phyloP scores from a whole-genome alignment of 2,797 vertebrate genomes.

The Australoheros facetus region DNA sequence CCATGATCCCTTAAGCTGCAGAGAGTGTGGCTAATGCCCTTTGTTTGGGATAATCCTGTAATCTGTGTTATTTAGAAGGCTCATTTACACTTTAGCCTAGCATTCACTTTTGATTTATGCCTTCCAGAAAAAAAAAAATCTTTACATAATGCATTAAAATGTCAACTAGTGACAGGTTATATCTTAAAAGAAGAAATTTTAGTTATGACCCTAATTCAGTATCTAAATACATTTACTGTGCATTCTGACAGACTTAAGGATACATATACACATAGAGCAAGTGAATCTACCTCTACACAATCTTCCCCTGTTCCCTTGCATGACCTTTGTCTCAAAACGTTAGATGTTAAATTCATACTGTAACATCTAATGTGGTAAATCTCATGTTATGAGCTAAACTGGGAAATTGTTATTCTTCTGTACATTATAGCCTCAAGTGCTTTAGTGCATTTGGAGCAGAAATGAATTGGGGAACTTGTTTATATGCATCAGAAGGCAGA shows the following conservation, averaged over 20 bases:
- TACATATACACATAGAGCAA: not conserved
- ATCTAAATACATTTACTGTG: not conserved
- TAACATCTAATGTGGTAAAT: conserved; percentile 26
- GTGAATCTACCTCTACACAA: not conserved
- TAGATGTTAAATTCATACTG: conserved; percentile 14
- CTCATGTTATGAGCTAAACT: conserved; percentile 15
- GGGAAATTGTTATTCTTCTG: conserved; percentile 10
- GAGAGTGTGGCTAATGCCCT: conserved; percentile 83
- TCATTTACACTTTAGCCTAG: conserved; percentile 77
- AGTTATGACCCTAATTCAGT: not conserved
- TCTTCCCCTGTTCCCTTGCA: no score
- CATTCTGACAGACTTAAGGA: not conserved
- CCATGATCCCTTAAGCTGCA: conserved; percentile 82
- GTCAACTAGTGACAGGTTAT: conserved; percentile 21
- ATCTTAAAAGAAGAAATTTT: conserved; percentile 9
- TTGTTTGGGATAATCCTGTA: conserved; percentile 86
- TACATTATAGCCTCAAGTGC: conserved; percentile 49
- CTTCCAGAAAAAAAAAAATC: conserved; percentile 36
- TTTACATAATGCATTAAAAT: conserved; percentile 30
- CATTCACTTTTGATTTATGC: conserved; percentile 67
- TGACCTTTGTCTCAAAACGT: not conserved
- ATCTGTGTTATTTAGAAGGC: conserved; percentile 84
- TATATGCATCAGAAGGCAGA: conserved; percentile 42
- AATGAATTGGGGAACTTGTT: conserved; percentile 54
- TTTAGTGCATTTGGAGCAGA: conserved; percentile 66